These are phyloP conservation scores for Paratilapia polleni DNA, from an alignment of 2,113 vertebrate species.

Conservation along the genomic window DNA sequence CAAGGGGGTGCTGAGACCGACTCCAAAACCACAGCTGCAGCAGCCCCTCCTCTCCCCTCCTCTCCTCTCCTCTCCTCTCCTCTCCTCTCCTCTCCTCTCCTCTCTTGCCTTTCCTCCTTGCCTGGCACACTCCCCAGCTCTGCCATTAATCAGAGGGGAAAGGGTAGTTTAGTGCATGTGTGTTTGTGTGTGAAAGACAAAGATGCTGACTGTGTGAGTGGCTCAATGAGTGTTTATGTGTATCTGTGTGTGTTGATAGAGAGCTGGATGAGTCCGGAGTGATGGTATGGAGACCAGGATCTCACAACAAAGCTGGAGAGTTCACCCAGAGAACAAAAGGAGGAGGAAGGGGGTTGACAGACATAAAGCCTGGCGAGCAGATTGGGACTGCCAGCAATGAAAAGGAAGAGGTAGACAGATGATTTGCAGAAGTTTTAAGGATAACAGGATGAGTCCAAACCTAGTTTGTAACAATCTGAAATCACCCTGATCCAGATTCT, in stretches of 20 bases:
- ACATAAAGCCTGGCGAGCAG: constrained; percentile 79
- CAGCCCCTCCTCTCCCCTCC: constrained; percentile 50
- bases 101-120: constrained; percentile 53
- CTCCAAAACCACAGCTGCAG: constrained; percentile 83
- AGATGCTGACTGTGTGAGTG: constrained; percentile 60
- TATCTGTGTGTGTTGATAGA: constrained; percentile 69
- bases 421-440: constrained; percentile 51
- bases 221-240: constrained; percentile 52
- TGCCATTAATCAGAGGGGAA: constrained; percentile 81
- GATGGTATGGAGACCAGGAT: constrained; percentile 82
- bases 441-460: constrained; percentile 28
- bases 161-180: constrained; percentile 64
- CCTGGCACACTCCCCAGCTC: constrained; percentile 79
- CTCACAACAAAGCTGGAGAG: constrained; percentile 81
- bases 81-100: neutral
- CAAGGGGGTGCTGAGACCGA: constrained; percentile 73
- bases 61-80: constrained; percentile 28
- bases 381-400: constrained; percentile 73
- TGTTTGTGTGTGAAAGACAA: constrained; percentile 39
- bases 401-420: constrained; percentile 58
- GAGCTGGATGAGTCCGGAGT: constrained; percentile 69
- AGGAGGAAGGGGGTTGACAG: constrained; percentile 75
- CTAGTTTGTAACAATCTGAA: constrained; percentile 8
- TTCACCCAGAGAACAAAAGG: constrained; percentile 83
- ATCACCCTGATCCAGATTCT: constrained; percentile 6